Conservation (phyloP, 2,888 invertebrate species). For the Dynastes maya region DNA sequence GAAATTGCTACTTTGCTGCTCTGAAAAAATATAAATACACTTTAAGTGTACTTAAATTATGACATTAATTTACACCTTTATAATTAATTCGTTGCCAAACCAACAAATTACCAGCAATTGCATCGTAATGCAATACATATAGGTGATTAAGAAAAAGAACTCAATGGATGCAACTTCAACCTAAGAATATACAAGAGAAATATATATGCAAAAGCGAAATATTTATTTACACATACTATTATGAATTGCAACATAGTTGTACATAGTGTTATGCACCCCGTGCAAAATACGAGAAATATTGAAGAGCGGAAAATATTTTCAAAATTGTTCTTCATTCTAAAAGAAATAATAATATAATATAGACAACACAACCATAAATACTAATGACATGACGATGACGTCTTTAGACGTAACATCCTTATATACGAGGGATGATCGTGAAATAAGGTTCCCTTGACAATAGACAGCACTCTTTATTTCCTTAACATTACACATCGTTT, state of each 20-base stretch:
- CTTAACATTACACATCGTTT: too few relatives aligned
- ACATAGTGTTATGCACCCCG: conserved; percentile 5
- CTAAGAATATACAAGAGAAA: not conserved
- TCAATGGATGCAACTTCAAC: conserved; percentile 1
- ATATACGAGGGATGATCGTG: too few relatives aligned
- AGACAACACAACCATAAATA: too few relatives aligned
- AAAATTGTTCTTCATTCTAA: not conserved
- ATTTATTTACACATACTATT: conserved; percentile 9
- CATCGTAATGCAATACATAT: conserved; percentile 1
- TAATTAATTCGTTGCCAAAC: conserved; percentile 18
- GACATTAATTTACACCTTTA: not conserved
- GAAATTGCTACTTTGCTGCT: conserved; percentile 6
- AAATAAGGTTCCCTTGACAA: too few relatives aligned
- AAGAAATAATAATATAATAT: not conserved
- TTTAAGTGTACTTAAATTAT: not conserved
- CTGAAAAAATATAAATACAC: conserved; percentile 1
- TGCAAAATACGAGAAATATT: not conserved
- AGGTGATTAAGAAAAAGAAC: not conserved
- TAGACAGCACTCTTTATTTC: too few relatives aligned
- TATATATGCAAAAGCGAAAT: not conserved
- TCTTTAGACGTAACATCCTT: too few relatives aligned
- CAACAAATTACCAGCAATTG: conserved; percentile 17
- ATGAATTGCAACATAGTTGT: conserved; percentile 26
- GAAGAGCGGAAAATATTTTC: not conserved
- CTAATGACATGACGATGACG: too few relatives aligned